A percentile compares a stretch with the other conserved stretches of the same genome.
These are phyloP conservation scores for Elgaria multicarinata DNA, from an alignment of 2,113 vertebrate species.

Conservation along the genomic window DNA sequence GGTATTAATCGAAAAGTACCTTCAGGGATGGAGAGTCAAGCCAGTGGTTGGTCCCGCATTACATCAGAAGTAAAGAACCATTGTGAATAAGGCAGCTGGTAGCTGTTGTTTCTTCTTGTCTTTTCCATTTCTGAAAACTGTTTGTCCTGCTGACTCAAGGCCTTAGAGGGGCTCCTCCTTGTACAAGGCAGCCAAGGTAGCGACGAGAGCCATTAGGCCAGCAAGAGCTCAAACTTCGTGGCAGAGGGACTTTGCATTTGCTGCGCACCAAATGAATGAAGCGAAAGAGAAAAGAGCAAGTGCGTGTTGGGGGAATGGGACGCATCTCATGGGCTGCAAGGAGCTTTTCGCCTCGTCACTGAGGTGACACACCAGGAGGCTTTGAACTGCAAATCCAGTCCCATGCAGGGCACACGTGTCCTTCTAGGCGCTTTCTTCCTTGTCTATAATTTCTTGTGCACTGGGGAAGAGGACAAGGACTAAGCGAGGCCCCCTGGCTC, in stretches of 20 bases:
- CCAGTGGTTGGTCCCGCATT: background rate
- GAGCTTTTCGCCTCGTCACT: background rate
- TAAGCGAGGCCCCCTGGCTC: background rate
- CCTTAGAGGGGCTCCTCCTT: slow-evolving; percentile 23
- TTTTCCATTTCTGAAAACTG: slow-evolving; percentile 4
- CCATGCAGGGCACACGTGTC: background rate
- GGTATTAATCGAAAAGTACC: background rate
- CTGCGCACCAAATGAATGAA: background rate
- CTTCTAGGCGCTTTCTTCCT: background rate
- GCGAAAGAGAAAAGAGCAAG: background rate
- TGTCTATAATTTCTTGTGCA: background rate
- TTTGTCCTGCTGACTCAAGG: slow-evolving; percentile 3
- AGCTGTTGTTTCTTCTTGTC: background rate
- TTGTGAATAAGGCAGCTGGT: background rate
- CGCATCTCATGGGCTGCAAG: background rate
- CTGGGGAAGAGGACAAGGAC: slow-evolving; percentile 33
- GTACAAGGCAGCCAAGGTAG: background rate
- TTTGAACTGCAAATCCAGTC: background rate
- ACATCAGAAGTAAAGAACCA: background rate
- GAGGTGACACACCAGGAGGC: background rate
- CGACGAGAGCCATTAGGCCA: background rate
- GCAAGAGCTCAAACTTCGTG: background rate
- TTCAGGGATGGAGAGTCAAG: background rate
- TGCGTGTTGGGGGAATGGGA: background rate
- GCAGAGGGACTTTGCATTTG: slow-evolving; percentile 37